phyloP scores from a whole-genome alignment of 2,797 vertebrate species.

The Heteromormyrus szaboi region DNA sequence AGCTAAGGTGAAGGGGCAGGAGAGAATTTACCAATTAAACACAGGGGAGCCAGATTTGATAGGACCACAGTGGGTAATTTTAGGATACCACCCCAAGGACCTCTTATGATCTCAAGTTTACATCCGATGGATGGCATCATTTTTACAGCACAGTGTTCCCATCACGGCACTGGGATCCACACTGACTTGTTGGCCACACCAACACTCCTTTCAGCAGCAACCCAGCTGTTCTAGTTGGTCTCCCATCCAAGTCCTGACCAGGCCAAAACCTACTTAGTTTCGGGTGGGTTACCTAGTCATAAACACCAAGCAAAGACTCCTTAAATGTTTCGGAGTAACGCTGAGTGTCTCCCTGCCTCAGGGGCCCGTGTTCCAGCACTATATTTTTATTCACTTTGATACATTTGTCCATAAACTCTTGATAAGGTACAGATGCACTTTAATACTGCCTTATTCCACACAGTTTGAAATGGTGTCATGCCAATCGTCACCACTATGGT shows the following conservation, averaged over 20 bases:
- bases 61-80: neutral
- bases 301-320: neutral
- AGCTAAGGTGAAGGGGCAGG: too few relatives aligned
- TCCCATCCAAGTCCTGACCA: neutral
- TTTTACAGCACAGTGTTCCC: neutral
- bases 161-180: neutral
- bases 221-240: neutral
- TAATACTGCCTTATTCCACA: neutral
- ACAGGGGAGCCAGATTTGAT: too few relatives aligned
- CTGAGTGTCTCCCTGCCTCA: neutral
- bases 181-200: neutral
- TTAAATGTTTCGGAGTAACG: neutral
- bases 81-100: neutral
- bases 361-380: neutral
- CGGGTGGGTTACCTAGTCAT: neutral
- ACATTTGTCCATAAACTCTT: neutral
- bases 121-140: neutral
- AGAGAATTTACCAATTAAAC: too few relatives aligned
- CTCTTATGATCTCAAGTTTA: neutral
- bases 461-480: neutral
- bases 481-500: neutral
- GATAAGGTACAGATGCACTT: neutral
- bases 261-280: neutral
- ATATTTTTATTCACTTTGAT: neutral
- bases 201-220: neutral